Percentiles rank a stretch among this genome's conserved stretches.
Evolutionary conservation across 2,113 vertebrate genomes (phyloP).

Genomic region (Mus spicilegus): DNA sequence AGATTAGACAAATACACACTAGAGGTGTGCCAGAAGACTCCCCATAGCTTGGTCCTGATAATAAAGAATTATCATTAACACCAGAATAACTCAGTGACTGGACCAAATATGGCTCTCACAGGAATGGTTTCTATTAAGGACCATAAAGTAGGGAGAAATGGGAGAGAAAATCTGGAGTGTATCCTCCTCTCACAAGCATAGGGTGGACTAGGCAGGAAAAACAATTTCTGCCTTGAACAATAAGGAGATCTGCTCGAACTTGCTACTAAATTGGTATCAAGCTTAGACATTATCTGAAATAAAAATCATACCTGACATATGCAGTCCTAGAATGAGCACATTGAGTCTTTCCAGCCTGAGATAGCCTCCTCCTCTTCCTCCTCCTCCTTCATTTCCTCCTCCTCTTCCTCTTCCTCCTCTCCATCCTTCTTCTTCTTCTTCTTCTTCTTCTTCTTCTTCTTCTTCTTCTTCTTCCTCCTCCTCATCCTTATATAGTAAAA

Average conservation of each 20-base stretch:
- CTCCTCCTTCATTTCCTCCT: too few relatives aligned
- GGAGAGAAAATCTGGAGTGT: background rate
- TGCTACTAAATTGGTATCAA: conserved; percentile 77
- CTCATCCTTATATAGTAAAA: conserved; percentile 67
- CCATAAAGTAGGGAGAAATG: background rate
- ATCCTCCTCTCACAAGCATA: background rate
- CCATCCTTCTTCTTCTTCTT: background rate
- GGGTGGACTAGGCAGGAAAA: background rate
- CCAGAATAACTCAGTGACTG: background rate
- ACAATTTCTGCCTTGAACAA: background rate
- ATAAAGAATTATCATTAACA: background rate
- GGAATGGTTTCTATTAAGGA: background rate
- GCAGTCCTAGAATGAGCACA: conserved; percentile 82
- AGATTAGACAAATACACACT: background rate
- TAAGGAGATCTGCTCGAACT: conserved; percentile 58
- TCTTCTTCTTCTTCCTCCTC: too few relatives aligned
- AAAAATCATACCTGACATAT: conserved; percentile 86
- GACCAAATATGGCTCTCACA: background rate
- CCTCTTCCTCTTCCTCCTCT: background rate
- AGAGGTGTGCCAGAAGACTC: background rate
- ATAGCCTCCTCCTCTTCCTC: conserved; percentile 73
- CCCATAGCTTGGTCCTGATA: background rate
- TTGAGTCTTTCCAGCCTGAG: conserved; percentile 73
- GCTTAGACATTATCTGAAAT: conserved; percentile 88
- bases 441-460: conserved; percentile 8